phyloP scores from a whole-genome alignment of 2,888 invertebrate genomes.

The Zootermopsis nevadensis region DNA sequence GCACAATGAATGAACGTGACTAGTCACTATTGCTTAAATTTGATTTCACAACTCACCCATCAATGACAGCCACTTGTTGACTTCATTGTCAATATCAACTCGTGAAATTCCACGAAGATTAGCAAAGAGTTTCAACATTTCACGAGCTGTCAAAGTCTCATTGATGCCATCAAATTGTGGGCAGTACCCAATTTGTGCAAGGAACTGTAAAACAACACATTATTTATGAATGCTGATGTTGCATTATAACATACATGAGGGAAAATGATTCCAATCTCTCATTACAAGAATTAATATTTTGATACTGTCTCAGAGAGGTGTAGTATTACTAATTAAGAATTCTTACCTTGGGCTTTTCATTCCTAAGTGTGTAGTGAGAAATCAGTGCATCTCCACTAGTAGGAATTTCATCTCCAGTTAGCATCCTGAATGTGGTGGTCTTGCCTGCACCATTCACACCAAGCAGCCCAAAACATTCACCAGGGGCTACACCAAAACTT shows the following conservation, averaged over 20 bases:
- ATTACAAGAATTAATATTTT: neutral
- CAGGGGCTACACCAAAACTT: conserved; percentile 72
- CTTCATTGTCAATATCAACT: conserved; percentile 56
- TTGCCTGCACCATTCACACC: conserved; percentile 70
- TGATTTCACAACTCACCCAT: conserved; percentile 50
- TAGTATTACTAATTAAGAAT: neutral
- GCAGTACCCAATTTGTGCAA: conserved; percentile 85
- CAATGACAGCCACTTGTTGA: conserved; percentile 56
- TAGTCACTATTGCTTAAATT: neutral
- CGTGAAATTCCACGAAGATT: conserved; percentile 75
- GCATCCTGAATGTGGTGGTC: conserved; percentile 68
- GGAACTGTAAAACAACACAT: conserved; percentile 67
- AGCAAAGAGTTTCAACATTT: conserved; percentile 79
- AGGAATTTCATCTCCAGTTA: conserved; percentile 64
- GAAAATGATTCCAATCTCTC: neutral
- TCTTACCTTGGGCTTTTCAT: neutral
- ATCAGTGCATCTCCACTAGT: conserved; percentile 62
- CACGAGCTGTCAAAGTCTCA: conserved; percentile 78
- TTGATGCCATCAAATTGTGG: conserved; percentile 89
- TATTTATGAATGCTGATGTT: neutral
- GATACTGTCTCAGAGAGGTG: neutral
- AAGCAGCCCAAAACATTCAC: conserved; percentile 64
- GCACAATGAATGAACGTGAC: too few species aligned
- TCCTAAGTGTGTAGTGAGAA: conserved; percentile 61
- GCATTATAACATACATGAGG: too few species aligned